Evolutionary conservation across 2,888 invertebrate species (phyloP), one percentile per base, ranked within the genome.

Genomic region (Onchidella celtica): DNA sequence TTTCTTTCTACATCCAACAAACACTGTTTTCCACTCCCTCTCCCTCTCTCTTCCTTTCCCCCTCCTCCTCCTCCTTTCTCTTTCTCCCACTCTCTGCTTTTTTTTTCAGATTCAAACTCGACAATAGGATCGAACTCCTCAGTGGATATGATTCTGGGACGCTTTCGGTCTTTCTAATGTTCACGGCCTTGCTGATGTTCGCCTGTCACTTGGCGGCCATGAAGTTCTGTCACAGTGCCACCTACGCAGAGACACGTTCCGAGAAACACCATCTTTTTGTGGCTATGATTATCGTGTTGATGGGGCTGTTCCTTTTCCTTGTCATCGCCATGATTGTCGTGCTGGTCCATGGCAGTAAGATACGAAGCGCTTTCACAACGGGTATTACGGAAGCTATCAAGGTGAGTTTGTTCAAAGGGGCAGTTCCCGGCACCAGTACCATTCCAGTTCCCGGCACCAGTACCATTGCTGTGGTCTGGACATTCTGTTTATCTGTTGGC

Each of bases 201-300:
- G 29, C 74, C 63, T 4, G 27, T 21, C 80, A 80, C 32, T 57
- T 80, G 4, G 57, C 74, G 0, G 74, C 74, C 66, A 27, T 55
- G 68, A 74, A 66, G 57, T 80, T 80, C 74, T 80, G 73, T 68
- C 66, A 74, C 80, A 65, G 74, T 59, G 80, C 80, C 47, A 68
- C 80, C 4, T 74, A 80, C 68, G 59, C 24, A 0, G 68, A 74
- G 47, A 74, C 80, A 24, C 65, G 80, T 3, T 80, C 80, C 14
- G 32, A 38, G 9, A 34, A 74, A 36, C 80, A 80, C n/a, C 74
- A 80, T n/a, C 1, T 34, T 2, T 80, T 80, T 36, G 57, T 80
- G 21, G 66, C 66, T 0, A 24, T 80, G 3, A 73, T 80, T 29
- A 17, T 80, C 14, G 63, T 66, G 0, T 40, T 80, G 24, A 72